These are phyloP conservation scores for Poliocrania exsul DNA, from an alignment of 2,797 vertebrate species.

Conservation along the genomic window DNA sequence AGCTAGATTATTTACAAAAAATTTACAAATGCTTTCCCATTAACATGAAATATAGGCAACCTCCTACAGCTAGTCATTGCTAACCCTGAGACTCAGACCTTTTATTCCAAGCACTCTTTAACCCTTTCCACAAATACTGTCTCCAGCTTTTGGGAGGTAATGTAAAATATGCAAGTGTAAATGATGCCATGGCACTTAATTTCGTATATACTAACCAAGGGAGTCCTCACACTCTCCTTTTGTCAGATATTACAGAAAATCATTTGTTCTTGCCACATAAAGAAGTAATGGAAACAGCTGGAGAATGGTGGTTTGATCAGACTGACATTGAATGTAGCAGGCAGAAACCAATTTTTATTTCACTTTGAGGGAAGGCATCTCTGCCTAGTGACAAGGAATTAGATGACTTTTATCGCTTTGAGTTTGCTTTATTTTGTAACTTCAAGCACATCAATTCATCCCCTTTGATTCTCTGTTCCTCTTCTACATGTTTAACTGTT, in stretches of 20 bases:
- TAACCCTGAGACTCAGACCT: background rate
- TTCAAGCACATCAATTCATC: background rate
- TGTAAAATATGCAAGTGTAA: background rate
- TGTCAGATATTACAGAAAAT: background rate
- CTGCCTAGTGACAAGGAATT: background rate
- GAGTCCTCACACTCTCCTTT: background rate
- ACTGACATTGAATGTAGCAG: background rate
- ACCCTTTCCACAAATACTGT: background rate
- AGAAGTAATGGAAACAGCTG: background rate
- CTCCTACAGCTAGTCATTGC: background rate
- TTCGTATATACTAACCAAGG: background rate
- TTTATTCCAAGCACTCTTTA: background rate
- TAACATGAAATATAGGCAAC: background rate
- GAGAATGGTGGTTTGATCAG: background rate
- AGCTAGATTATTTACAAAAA: background rate
- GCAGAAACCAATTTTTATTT: background rate
- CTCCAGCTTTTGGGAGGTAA: background rate
- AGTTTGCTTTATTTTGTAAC: background rate
- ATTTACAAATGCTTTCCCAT: background rate
- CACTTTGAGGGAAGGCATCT: background rate
- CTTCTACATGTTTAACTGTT: background rate
- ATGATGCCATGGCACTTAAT: background rate
- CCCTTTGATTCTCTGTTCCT: background rate
- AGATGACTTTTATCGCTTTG: background rate
- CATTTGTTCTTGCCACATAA: background rate